These are phyloP conservation scores for Drosophila bocki DNA, from an alignment of 1,140 invertebrate genomes.

Conservation along the genomic window DNA sequence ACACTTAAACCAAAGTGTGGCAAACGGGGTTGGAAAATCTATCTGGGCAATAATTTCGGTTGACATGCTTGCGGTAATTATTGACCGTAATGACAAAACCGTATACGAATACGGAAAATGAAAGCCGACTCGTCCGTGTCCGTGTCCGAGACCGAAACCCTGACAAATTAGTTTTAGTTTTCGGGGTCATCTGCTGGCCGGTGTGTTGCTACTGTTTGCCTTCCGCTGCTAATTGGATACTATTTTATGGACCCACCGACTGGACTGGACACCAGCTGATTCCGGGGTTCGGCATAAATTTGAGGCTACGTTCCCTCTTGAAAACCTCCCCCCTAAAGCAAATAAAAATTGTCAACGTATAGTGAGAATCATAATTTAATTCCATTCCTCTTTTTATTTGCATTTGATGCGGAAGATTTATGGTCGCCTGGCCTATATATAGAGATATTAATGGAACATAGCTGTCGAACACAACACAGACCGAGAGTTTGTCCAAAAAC, in stretches of 20 bases:
- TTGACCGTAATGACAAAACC: constrained; percentile 83
- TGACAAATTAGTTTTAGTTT: constrained; percentile 76
- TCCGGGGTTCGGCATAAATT: constrained; percentile 25
- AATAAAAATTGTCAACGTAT: constrained; percentile 50
- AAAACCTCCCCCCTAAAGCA: neutral
- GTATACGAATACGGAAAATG: constrained; percentile 44
- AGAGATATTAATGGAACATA: constrained; percentile 47
- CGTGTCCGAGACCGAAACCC: constrained; percentile 33
- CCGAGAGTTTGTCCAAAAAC: constrained; percentile 70
- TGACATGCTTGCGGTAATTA: constrained; percentile 83
- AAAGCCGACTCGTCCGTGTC: constrained; percentile 12
- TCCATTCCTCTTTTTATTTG: constrained; percentile 29
- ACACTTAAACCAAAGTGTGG: constrained; percentile 71
- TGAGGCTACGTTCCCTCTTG: neutral
- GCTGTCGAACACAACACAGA: constrained; percentile 51
- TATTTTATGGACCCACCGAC: constrained; percentile 24
- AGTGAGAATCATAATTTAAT: constrained; percentile 29
- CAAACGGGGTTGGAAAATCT: constrained; percentile 68
- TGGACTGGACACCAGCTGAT: constrained; percentile 31
- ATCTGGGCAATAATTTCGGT: constrained; percentile 83
- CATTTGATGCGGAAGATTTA: constrained; percentile 44
- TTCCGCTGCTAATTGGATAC: constrained; percentile 62
- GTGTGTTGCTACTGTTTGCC: constrained; percentile 14
- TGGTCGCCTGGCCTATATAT: constrained; percentile 28
- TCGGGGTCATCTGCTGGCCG: constrained; percentile 19